phyloP scores from a whole-genome alignment of 2,888 invertebrate genomes.

The Archips xylosteana region DNA sequence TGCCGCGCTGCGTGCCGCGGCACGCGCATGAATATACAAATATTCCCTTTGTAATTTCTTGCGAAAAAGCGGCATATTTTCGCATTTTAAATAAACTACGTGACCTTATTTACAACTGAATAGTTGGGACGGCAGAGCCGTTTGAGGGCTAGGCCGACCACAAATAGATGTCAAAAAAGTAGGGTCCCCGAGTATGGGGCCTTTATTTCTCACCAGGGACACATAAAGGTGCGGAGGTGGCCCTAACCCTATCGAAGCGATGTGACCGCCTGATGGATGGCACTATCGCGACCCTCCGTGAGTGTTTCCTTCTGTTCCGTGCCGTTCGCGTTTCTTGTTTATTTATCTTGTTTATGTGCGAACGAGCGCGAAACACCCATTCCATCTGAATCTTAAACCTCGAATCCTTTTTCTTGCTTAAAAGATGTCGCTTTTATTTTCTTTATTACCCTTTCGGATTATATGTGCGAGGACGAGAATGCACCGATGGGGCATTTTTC shows the following conservation, averaged over 20 bases:
- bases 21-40: conserved; percentile 42
- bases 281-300: conserved; percentile 76
- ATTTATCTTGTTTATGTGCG: conserved; percentile 84
- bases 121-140: conserved; percentile 62
- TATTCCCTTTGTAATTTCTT: conserved; percentile 44
- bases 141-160: conserved; percentile 79
- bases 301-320: conserved; percentile 72
- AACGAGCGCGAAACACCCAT: conserved; percentile 53
- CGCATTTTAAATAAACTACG: conserved; percentile 53
- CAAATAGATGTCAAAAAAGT: conserved; percentile 85
- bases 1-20: conserved; percentile 41
- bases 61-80: conserved; percentile 29
- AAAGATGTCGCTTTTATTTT: conserved; percentile 41
- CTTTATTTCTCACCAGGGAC: conserved; percentile 82
- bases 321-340: conserved; percentile 72
- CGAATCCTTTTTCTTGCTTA: conserved; percentile 42
- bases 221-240: conserved; percentile 83
- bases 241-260: conserved; percentile 84
- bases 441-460: conserved; percentile 33
- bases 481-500: conserved; percentile 23
- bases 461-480: conserved; percentile 12
- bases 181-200: conserved; percentile 74
- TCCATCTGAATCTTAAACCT: conserved; percentile 42
- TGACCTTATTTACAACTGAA: conserved; percentile 50
- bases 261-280: conserved; percentile 83